Conservation (phyloP, 1,140 invertebrate species). For the Camponotus vicinus region DNA sequence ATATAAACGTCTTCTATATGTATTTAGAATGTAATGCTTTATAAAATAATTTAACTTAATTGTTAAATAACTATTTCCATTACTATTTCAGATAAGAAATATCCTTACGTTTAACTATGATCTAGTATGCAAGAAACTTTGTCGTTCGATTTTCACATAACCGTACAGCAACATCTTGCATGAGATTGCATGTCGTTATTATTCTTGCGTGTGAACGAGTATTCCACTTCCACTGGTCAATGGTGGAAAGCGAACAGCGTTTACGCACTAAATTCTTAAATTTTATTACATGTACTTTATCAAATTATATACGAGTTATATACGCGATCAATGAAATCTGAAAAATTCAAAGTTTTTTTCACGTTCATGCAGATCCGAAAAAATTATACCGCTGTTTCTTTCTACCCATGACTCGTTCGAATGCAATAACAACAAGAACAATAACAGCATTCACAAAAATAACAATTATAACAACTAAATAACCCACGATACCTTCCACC, state of each 20-base stretch:
- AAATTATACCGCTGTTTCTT: not conserved
- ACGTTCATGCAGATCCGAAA: not conserved
- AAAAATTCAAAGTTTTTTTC: not conserved
- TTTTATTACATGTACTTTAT: not conserved
- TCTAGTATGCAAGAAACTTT: not conserved
- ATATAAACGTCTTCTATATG: not conserved
- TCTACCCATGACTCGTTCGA: conserved; percentile 63
- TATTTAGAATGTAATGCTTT: not conserved
- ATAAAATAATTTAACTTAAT: not conserved
- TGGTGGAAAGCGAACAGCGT: conserved; percentile 37
- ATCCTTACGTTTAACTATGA: not conserved
- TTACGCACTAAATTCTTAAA: not conserved
- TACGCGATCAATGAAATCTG: not conserved
- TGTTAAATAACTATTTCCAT: not conserved
- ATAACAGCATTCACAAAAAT: conserved; percentile 32
- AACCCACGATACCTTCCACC: conserved; percentile 82
- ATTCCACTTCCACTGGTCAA: conserved; percentile 55
- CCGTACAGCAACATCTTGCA: conserved; percentile 68
- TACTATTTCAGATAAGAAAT: not conserved
- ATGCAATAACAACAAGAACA: conserved; percentile 38
- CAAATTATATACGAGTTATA: not conserved
- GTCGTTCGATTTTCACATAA: conserved; percentile 51
- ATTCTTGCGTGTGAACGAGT: conserved; percentile 57
- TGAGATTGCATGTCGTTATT: conserved; percentile 73
- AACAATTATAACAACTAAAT: conserved; percentile 33